These are phyloP conservation scores for Caligus rogercresseyi DNA, from an alignment of 1,140 invertebrate species.

Conservation along the genomic window DNA sequence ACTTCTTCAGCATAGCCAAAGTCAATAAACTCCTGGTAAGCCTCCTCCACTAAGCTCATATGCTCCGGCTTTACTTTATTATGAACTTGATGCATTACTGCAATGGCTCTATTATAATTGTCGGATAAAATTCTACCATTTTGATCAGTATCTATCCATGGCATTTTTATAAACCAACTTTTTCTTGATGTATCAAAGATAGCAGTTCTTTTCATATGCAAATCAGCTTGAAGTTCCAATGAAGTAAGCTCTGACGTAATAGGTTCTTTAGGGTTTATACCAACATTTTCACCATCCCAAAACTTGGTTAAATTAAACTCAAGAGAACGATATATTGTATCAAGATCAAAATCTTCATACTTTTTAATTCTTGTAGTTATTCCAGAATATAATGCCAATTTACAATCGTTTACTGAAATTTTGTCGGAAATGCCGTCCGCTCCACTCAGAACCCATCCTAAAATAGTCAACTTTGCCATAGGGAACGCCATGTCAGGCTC, in stretches of 20 bases:
- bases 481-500: background rate
- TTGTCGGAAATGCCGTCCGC: background rate
- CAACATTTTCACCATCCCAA: constrained; percentile 1
- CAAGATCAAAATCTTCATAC: background rate
- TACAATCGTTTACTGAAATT: background rate
- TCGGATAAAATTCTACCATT: background rate
- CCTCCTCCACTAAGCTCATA: background rate
- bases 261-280: background rate
- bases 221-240: no score
- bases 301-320: background rate
- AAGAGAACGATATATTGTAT: background rate
- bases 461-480: background rate
- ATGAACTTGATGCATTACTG: constrained; percentile 1
- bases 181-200: background rate
- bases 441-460: background rate
- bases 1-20: background rate
- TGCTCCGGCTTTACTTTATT: background rate
- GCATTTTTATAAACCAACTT: constrained; percentile 1
- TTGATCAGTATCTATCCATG: background rate
- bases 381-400: background rate
- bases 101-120: background rate
- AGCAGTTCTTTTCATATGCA: no score
- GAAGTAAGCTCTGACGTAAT: background rate
- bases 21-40: background rate
- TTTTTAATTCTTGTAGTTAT: background rate